A percentile compares a stretch with the other conserved stretches of the same genome.
These are phyloP conservation scores for Lithobates sylvaticus DNA, from an alignment of 2,797 vertebrate genomes.

Conservation along the genomic window DNA sequence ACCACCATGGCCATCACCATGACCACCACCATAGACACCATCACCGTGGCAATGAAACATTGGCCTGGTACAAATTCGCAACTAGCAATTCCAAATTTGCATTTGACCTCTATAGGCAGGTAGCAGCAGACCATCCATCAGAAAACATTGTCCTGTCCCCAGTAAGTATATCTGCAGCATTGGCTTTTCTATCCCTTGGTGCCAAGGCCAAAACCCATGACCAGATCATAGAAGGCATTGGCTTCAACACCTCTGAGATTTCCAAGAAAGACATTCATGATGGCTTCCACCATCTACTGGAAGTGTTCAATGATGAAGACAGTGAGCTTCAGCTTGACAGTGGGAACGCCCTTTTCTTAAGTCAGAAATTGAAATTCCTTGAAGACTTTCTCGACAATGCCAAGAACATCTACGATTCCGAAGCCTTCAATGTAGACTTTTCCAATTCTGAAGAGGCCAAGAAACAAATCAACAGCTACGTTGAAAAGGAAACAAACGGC, in stretches of 20 bases:
- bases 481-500: conserved; percentile 84
- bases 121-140: conserved; percentile 68
- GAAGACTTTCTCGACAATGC: conserved; percentile 75
- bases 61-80: conserved; percentile 58
- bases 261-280: conserved; percentile 75
- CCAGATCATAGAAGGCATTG: conserved; percentile 83
- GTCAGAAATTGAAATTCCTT: conserved; percentile 72
- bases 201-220: conserved; percentile 81
- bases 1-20: neutral
- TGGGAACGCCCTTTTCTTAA: conserved; percentile 83
- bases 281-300: conserved; percentile 78
- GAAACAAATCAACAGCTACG: conserved; percentile 81
- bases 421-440: conserved; percentile 81
- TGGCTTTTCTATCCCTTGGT: conserved; percentile 87
- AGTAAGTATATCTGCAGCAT: conserved; percentile 82
- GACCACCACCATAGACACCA: neutral
- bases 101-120: conserved; percentile 81
- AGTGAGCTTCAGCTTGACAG: conserved; percentile 70
- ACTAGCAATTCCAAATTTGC: conserved; percentile 80
- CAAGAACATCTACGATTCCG: conserved; percentile 77
- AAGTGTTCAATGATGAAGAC: conserved; percentile 67
- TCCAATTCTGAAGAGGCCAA: conserved; percentile 71
- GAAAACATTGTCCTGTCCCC: conserved; percentile 91
- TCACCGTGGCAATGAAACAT: conserved; percentile 38
- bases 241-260: conserved; percentile 77